A percentile compares a stretch with the other conserved stretches of the same genome.
Conservation (phyloP, 53 echinoderm and acorn worm genomes). For the Hippasteria phrygiana region DNA sequence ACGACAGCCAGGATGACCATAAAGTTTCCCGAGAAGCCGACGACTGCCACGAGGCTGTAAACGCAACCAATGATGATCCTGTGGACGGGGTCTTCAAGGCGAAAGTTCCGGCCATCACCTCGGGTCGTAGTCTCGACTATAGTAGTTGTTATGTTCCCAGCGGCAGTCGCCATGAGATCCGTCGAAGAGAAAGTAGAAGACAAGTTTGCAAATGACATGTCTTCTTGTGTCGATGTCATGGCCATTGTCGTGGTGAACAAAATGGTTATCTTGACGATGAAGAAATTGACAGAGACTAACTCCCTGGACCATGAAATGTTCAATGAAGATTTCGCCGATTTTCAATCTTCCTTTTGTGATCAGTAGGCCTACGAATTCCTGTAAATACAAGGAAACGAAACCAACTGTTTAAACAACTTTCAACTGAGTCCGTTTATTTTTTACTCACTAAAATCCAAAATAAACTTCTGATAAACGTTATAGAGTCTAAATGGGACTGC, state of each 20-base stretch:
- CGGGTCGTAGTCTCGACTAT: background rate
- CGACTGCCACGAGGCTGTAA: slow-evolving; percentile 49
- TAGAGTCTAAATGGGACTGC: too few relatives aligned
- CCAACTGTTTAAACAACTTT: background rate
- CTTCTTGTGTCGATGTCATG: background rate
- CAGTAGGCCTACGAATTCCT: background rate
- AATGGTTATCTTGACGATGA: background rate
- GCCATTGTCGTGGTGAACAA: background rate
- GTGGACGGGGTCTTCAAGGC: slow-evolving; percentile 67
- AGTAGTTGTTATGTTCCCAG: background rate
- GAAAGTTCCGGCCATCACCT: slow-evolving; percentile 50
- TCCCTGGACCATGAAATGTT: background rate
- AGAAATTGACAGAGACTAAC: too few relatives aligned
- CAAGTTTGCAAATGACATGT: background rate
- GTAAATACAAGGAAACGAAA: background rate
- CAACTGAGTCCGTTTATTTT: background rate
- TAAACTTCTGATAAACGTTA: background rate
- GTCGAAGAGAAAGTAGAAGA: background rate
- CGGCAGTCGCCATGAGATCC: background rate
- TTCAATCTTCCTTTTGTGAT: background rate
- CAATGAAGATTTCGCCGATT: background rate
- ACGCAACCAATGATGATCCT: slow-evolving; percentile 45
- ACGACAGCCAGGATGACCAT: slow-evolving; percentile 75
- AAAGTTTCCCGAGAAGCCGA: slow-evolving; percentile 64
- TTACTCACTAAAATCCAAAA: background rate